phyloP scores from a whole-genome alignment of 2,113 vertebrate genomes.

The Cepphus grylle region DNA sequence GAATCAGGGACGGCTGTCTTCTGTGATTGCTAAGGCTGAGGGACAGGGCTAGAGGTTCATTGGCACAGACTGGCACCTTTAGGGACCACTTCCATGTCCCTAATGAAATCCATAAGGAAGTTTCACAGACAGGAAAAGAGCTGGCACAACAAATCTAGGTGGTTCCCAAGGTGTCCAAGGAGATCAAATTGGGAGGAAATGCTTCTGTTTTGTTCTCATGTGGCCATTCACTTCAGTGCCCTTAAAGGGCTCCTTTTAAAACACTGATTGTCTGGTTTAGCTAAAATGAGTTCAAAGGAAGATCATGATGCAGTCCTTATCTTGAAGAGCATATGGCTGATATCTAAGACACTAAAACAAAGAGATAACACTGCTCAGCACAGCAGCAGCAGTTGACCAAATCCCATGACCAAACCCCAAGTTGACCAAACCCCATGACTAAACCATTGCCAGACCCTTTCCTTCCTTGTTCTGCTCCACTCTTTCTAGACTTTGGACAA shows the following conservation, averaged over 20 bases:
- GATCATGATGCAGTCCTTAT: fast-evolving
- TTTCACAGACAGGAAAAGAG: fast-evolving
- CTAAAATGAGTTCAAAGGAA: neutral
- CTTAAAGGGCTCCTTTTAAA: neutral
- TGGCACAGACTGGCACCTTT: neutral
- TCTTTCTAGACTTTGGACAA: neutral
- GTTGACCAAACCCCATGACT: neutral
- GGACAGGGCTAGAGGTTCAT: neutral
- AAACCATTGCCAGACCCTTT: neutral
- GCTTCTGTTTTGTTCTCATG: neutral
- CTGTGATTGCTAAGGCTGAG: neutral
- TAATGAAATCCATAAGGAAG: neutral
- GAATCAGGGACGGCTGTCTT: neutral
- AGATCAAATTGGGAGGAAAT: neutral
- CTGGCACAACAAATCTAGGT: neutral
- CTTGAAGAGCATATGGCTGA: neutral
- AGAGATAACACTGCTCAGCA: neutral
- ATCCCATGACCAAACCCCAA: neutral
- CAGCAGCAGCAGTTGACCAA: neutral
- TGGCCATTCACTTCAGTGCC: too few species aligned
- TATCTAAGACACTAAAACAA: neutral
- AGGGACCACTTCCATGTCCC: neutral
- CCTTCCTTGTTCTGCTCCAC: neutral
- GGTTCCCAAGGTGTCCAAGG: neutral
- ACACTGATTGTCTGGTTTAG: neutral